phyloP scores from a whole-genome alignment of 2,797 vertebrate genomes.

The Falco concolor region DNA sequence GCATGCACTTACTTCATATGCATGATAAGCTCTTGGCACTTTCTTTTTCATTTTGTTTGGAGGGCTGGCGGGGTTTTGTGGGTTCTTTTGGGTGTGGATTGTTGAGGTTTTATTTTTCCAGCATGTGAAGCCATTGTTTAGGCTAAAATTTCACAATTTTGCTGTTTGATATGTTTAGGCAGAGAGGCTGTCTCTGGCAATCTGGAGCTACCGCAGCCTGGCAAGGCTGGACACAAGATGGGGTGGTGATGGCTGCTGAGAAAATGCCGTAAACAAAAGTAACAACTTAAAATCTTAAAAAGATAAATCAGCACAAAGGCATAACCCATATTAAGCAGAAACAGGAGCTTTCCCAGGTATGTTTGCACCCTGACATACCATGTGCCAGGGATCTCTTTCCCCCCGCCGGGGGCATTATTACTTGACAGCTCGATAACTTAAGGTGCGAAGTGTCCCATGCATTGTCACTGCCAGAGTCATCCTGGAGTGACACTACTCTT shows the following conservation, averaged over 20 bases:
- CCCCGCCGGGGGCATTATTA: fast-evolving
- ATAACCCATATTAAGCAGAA: not conserved
- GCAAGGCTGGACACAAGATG: not conserved
- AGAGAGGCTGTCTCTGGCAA: not conserved
- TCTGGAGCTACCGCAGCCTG: not conserved
- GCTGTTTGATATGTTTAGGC: not conserved
- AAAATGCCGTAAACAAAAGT: not conserved
- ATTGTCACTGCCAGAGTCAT: not conserved
- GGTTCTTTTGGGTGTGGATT: not conserved
- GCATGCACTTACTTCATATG: not conserved
- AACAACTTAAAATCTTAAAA: not conserved
- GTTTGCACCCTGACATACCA: not conserved
- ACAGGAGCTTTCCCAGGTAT: not conserved
- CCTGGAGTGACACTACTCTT: not conserved
- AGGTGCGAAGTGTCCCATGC: not conserved
- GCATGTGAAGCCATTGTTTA: not conserved
- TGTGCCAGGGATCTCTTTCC: not conserved
- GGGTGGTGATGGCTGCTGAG: not conserved
- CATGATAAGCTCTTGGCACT: not conserved
- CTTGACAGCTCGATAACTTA: not conserved
- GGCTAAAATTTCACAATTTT: not conserved
- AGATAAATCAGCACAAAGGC: fast-evolving
- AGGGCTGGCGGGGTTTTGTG: not conserved
- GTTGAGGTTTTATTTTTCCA: not conserved
- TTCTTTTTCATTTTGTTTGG: not conserved